Percentiles rank a stretch among this genome's conserved stretches.
Evolutionary conservation across 2,113 vertebrate genomes (phyloP).

Genomic region (Tringa solitaria): DNA sequence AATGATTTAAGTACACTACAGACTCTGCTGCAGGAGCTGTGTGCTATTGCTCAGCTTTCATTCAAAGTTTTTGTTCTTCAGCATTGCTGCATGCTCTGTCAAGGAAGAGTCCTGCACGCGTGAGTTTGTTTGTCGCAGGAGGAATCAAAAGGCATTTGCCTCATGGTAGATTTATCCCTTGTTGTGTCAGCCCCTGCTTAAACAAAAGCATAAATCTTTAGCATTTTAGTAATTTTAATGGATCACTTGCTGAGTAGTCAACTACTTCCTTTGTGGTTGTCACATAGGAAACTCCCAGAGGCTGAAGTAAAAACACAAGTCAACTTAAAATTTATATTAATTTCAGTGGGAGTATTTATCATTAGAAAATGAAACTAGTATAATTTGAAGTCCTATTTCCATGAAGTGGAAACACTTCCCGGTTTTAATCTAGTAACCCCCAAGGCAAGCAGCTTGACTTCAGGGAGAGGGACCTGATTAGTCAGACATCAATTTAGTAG

Average conservation of each 20-base stretch:
- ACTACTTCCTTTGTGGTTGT: constrained; percentile 19
- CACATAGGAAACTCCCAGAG: constrained; percentile 3
- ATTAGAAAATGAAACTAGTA: background rate
- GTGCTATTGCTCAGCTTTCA: background rate
- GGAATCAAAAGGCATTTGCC: background rate
- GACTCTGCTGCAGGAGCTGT: background rate
- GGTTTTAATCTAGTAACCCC: background rate
- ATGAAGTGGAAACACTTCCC: background rate
- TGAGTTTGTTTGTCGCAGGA: background rate
- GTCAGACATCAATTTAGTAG: background rate
- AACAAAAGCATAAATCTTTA: background rate
- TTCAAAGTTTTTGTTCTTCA: background rate
- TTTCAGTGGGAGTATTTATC: background rate
- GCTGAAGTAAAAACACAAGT: constrained; percentile 30
- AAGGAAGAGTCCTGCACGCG: background rate
- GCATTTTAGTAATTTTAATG: background rate
- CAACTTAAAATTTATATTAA: background rate
- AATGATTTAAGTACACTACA: background rate
- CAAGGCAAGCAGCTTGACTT: background rate
- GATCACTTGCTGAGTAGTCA: background rate
- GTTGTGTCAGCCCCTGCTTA: background rate
- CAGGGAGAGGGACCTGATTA: background rate
- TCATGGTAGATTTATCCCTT: background rate
- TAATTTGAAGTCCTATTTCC: background rate
- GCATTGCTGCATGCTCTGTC: background rate